Evolutionary conservation across 2,113 vertebrate species (phyloP), one percentile per base, ranked within the genome.

Genomic region (Silurus meridionalis): DNA sequence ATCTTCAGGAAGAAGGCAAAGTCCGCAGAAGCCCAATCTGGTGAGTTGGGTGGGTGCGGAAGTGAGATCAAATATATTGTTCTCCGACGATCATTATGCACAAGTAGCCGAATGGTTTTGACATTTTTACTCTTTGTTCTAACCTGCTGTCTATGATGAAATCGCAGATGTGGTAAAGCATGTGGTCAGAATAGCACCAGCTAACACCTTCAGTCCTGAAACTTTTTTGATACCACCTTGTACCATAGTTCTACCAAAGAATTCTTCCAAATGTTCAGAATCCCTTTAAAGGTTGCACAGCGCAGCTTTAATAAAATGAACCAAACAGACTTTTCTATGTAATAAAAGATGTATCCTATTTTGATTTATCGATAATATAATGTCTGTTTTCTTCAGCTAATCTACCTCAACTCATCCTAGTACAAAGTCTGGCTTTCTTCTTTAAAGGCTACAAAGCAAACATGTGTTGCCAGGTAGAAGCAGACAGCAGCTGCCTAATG

Each of bases 391-490:
- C 37, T 64, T 7, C 6, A 85, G 17, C 46, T 7, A 55, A 28
- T 14, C 52, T 85, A 63, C 21, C 83, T 17, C 53, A 67, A 53
- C 83, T 80, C 57, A 53, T 82, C 84, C 58, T 82, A 77, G 87
- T 21, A 78, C 75, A 86, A 87, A 86, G 69, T 84, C 88, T 90
- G 72, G 63, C 46, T 85, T 46, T 60, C 57, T 84, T 77, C 71
- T 74, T 17, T 67, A 60, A 75, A 79, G 74, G 37, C 25, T 85
- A 81, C 82, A 92, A 87, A 91, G 92, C 90, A 94, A 95, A 94
- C 92, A 94, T 71, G 64, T 88, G 95, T 94, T 95, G 93, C 93
- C 93, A 94, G 91, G 94, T 92, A 93, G 91, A 86, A 25, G 87
- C 88, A 87, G 90, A 93, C 90, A 91, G 91, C 83, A 77, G 67